Percentiles rank a stretch among this genome's conserved stretches.
phyloP scores from a whole-genome alignment of 2,888 invertebrate species.

The Galerucella nymphaeae region DNA sequence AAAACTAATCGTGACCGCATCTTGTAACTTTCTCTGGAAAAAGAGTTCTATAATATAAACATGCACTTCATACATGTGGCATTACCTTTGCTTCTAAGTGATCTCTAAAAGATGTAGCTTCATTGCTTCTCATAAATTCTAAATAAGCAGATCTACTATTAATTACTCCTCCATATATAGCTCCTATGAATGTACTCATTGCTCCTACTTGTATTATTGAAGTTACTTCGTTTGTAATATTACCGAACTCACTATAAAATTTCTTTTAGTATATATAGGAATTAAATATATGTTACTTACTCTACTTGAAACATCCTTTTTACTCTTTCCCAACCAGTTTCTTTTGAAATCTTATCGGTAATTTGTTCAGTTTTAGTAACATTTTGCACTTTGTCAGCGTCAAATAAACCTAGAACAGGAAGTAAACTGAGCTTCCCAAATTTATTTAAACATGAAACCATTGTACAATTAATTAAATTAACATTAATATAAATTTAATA shows the following conservation, averaged over 20 bases:
- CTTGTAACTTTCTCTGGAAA: conserved; percentile 76
- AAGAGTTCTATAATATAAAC: conserved; percentile 1
- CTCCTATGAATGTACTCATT: conserved; percentile 73
- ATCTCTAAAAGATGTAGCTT: conserved; percentile 76
- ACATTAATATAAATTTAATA: background rate
- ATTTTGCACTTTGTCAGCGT: conserved; percentile 44
- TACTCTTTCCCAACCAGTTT: conserved; percentile 68
- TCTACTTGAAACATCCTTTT: conserved; percentile 66
- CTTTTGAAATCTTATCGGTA: conserved; percentile 41
- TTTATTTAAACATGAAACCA: conserved; percentile 7
- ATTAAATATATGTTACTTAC: conserved; percentile 59
- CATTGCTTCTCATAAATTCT: conserved; percentile 78
- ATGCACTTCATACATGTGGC: background rate
- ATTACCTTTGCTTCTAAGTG: conserved; percentile 77
- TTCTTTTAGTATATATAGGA: background rate
- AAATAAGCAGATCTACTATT: conserved; percentile 71
- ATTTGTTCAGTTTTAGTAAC: conserved; percentile 49
- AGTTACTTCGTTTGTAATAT: conserved; percentile 71
- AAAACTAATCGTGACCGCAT: conserved; percentile 75
- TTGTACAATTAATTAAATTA: background rate
- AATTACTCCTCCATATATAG: conserved; percentile 73
- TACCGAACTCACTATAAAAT: conserved; percentile 73
- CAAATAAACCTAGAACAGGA: conserved; percentile 39
- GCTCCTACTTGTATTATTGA: conserved; percentile 71
- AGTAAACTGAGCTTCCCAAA: conserved; percentile 35